Evolutionary conservation across 2,888 invertebrate species (phyloP).

Genomic region (Calameuta filiformis): DNA sequence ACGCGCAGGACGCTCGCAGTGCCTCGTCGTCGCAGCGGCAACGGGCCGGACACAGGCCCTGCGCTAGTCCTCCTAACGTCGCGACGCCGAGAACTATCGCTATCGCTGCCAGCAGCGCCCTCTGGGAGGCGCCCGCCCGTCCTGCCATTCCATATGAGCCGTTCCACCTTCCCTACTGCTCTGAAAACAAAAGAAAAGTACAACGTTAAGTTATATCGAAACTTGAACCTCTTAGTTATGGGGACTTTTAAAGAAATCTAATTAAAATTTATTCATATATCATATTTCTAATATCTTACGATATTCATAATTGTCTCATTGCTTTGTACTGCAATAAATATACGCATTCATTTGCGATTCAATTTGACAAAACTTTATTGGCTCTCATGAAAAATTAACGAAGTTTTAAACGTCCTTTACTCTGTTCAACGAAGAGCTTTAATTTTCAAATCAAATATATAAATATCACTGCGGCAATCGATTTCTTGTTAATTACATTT

Average conservation of each 20-base stretch:
- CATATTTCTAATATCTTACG: neutral
- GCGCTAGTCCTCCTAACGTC: constrained; percentile 63
- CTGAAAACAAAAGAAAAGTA: neutral
- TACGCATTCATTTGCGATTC: neutral
- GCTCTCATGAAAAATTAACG: no score
- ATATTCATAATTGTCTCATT: neutral
- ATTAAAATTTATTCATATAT: neutral
- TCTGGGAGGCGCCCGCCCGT: constrained; percentile 66
- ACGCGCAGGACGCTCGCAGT: constrained; percentile 80
- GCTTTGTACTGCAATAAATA: neutral
- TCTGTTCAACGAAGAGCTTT: neutral
- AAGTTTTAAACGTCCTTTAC: neutral
- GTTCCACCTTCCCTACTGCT: neutral
- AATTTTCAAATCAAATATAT: neutral
- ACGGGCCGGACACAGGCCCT: constrained; percentile 81
- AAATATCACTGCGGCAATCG: neutral
- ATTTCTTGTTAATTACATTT: neutral
- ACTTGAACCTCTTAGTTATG: neutral
- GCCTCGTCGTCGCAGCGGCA: constrained; percentile 85
- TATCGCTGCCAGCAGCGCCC: constrained; percentile 67
- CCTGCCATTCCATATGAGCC: constrained; percentile 68
- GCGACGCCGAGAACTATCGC: constrained; percentile 60
- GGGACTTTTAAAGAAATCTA: neutral
- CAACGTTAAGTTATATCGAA: neutral
- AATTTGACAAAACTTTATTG: neutral